Evolutionary conservation across 1,140 invertebrate species (phyloP).

Genomic region (Orius insidiosus): DNA sequence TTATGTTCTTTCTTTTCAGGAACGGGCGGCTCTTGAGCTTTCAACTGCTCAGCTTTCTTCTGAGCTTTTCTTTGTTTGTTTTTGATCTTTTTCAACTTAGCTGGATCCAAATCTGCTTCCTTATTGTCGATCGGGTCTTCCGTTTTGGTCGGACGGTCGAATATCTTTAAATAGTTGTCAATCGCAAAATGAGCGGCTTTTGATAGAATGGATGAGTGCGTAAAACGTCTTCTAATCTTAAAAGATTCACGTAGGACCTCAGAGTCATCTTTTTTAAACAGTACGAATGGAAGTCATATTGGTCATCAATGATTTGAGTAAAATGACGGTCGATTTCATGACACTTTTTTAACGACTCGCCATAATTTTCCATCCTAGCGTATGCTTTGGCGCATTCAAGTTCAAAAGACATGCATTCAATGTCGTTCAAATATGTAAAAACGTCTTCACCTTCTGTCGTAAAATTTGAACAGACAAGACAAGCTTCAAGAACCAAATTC

Average conservation of each 20-base stretch:
- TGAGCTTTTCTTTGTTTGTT: slow-evolving; percentile 90
- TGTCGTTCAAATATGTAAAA: slow-evolving; percentile 95
- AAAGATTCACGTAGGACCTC: slow-evolving; percentile 80
- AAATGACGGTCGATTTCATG: slow-evolving; percentile 98
- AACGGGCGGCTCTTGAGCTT: slow-evolving; percentile 53
- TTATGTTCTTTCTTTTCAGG: slow-evolving; percentile 76
- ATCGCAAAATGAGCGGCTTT: slow-evolving; percentile 82
- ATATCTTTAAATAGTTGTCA: slow-evolving; percentile 74
- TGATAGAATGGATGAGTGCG: slow-evolving; percentile 82
- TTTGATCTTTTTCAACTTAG: slow-evolving; percentile 82
- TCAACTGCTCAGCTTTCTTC: slow-evolving; percentile 77
- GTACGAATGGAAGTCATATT: slow-evolving; percentile 99
- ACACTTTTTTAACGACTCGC: slow-evolving; percentile 92
- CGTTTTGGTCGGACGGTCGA: slow-evolving; percentile 70
- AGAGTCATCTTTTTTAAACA: slow-evolving; percentile 99
- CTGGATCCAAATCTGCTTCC: slow-evolving; percentile 75
- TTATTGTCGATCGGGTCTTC: slow-evolving; percentile 56
- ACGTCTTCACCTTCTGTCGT: slow-evolving; percentile 83
- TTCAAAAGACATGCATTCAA: slow-evolving; percentile 99
- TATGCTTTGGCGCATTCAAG: slow-evolving; percentile 91
- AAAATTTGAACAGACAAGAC: slow-evolving; percentile 94
- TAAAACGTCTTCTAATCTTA: slow-evolving; percentile 84
- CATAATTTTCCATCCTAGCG: slow-evolving; percentile 72
- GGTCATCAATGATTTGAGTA: slow-evolving; percentile 97
- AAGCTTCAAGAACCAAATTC: slow-evolving; percentile 76